Conservation (phyloP, 2,888 invertebrate species). For the Anthophora plumipes region DNA sequence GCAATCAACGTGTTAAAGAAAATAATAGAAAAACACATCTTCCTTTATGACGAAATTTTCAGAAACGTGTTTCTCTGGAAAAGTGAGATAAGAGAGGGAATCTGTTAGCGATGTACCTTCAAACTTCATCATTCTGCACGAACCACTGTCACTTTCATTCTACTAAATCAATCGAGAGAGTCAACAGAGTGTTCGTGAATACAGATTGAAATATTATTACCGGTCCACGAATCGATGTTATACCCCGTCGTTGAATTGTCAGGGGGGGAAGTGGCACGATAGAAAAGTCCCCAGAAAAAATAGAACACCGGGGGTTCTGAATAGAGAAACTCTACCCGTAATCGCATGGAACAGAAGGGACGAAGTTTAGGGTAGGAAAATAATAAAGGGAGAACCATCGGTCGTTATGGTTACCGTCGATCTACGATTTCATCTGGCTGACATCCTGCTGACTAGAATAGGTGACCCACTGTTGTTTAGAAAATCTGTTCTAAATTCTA, state of each 20-base stretch:
- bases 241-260: constrained; percentile 13
- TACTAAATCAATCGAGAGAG: not conserved
- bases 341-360: constrained; percentile 31
- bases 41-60: too few relatives aligned
- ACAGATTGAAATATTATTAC: constrained; percentile 28
- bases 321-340: constrained; percentile 27
- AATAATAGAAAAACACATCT: too few relatives aligned
- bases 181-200: not conserved
- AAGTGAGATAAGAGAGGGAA: not conserved
- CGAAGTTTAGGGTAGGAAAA: constrained; percentile 47
- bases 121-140: not conserved
- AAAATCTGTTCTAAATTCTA: constrained; percentile 19
- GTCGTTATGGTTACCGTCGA: constrained; percentile 68
- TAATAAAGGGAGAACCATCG: constrained; percentile 61
- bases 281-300: constrained; percentile 35
- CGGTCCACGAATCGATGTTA: constrained; percentile 1
- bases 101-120: too few relatives aligned
- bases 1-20: too few relatives aligned
- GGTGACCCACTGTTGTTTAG: constrained; percentile 53
- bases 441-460: constrained; percentile 54
- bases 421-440: constrained; percentile 63
- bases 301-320: constrained; percentile 26
- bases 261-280: constrained; percentile 12
- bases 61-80: too few relatives aligned
- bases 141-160: not conserved